Conservation (phyloP, 2,888 invertebrate species). For the Tenthredo livida region DNA sequence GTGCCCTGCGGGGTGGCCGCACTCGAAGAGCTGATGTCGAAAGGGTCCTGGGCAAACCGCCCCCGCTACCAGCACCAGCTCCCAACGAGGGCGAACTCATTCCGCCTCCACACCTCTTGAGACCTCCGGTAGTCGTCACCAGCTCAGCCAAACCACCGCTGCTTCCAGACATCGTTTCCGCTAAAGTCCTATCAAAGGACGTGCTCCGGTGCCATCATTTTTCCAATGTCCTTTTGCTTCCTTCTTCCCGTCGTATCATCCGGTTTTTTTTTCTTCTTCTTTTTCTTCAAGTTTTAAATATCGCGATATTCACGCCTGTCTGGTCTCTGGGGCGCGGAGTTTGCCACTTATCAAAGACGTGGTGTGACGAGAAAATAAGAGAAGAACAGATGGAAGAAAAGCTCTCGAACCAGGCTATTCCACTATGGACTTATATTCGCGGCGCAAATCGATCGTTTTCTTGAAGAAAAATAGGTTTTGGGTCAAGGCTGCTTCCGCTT, state of each 20-base stretch:
- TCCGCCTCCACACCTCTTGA: constrained; percentile 78
- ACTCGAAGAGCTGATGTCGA: constrained; percentile 90
- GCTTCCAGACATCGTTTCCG: constrained; percentile 69
- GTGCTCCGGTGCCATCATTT: constrained; percentile 48
- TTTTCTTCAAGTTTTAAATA: constrained; percentile 9
- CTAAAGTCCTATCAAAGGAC: constrained; percentile 50
- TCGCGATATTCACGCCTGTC: constrained; percentile 21
- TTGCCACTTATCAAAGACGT: neutral
- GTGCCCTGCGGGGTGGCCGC: constrained; percentile 83
- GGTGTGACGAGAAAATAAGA: neutral
- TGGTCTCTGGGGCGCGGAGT: neutral
- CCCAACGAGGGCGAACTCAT: constrained; percentile 77
- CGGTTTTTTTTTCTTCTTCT: constrained; percentile 17
- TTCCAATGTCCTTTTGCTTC: constrained; percentile 42
- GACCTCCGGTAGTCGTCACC: constrained; percentile 60
- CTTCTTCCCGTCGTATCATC: constrained; percentile 48
- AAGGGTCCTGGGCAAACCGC: constrained; percentile 84
- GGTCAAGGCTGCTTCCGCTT: constrained; percentile 57
- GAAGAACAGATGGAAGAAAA: neutral
- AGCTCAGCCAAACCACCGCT: constrained; percentile 71
- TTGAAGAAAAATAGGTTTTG: constrained; percentile 39
- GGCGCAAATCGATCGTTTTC: constrained; percentile 33
- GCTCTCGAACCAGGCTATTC: neutral
- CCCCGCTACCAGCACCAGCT: constrained; percentile 64
- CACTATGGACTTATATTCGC: constrained; percentile 27